A percentile compares a stretch with the other conserved stretches of the same genome.
Conservation (phyloP, 2,888 invertebrate genomes). For the Heterodera filipjevi region DNA sequence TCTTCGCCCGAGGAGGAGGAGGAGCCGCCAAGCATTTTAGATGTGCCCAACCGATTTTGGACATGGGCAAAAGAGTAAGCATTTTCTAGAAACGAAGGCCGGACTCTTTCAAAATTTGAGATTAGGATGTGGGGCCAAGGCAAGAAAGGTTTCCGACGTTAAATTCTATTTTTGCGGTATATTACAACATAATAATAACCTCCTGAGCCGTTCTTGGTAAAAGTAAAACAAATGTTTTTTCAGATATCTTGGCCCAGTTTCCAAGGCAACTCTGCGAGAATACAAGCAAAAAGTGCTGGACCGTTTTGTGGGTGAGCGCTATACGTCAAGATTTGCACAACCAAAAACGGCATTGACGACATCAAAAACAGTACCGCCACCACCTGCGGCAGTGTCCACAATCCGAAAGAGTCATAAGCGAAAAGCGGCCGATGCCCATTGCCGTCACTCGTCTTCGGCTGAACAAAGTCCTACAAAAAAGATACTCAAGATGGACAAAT, state of each 20-base stretch:
- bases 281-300: conserved; percentile 36
- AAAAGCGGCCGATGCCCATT: neutral
- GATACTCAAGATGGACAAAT: neutral
- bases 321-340: neutral
- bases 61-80: conserved; percentile 41
- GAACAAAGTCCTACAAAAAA: neutral
- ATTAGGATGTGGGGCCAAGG: no score
- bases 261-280: conserved; percentile 28
- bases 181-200: no score
- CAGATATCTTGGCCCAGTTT: conserved; percentile 25
- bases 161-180: no score
- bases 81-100: neutral
- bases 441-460: neutral
- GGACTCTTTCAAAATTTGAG: no score
- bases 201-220: no score
- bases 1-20: conserved; percentile 39
- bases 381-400: no score
- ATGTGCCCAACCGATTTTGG: conserved; percentile 44
- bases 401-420: neutral
- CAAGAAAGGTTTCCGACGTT: no score
- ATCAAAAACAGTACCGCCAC: no score
- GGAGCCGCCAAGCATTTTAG: conserved; percentile 36
- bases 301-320: conserved; percentile 28
- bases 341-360: neutral
- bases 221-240: neutral